Conservation (phyloP, 1,140 invertebrate species). For the Drosophila hydei region DNA sequence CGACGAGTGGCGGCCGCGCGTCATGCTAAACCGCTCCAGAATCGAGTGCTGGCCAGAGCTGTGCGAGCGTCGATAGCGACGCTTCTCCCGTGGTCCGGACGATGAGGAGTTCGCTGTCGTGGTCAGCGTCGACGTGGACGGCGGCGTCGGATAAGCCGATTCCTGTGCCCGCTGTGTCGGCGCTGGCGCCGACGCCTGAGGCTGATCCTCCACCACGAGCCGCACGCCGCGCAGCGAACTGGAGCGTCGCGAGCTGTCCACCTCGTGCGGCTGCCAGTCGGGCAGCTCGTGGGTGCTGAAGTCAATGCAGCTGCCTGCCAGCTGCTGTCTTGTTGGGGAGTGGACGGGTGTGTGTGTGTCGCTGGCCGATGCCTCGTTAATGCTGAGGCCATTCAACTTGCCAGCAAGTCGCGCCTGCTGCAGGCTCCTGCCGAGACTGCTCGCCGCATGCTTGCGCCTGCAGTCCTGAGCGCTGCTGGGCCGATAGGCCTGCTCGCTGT, state of each 20-base stretch:
- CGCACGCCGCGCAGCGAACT: slow-evolving; percentile 71
- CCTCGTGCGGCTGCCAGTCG: slow-evolving; percentile 53
- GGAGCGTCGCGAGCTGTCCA: slow-evolving; percentile 51
- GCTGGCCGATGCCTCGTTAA: slow-evolving; percentile 63
- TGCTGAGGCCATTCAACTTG: slow-evolving; percentile 67
- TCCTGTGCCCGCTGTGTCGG: slow-evolving; percentile 5
- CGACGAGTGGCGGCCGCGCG: slow-evolving; percentile 71
- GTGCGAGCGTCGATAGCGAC: slow-evolving; percentile 78
- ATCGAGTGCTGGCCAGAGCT: slow-evolving; percentile 64
- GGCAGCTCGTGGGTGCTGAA: slow-evolving; percentile 76
- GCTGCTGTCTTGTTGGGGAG: slow-evolving; percentile 11
- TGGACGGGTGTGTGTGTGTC: background rate
- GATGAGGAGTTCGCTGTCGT: slow-evolving; percentile 65
- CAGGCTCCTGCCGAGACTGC: slow-evolving; percentile 48
- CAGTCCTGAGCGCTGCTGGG: slow-evolving; percentile 8
- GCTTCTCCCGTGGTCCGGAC: slow-evolving; percentile 69
- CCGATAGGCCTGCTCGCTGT: slow-evolving; percentile 54
- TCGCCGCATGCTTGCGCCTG: slow-evolving; percentile 57
- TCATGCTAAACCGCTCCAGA: slow-evolving; percentile 72
- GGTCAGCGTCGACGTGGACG: slow-evolving; percentile 61
- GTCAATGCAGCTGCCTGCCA: slow-evolving; percentile 65
- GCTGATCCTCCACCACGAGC: slow-evolving; percentile 41
- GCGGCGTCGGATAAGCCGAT: slow-evolving; percentile 62
- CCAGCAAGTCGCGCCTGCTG: slow-evolving; percentile 51
- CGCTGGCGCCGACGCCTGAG: slow-evolving; percentile 6